A percentile compares a stretch with the other conserved stretches of the same genome.
Conservation (phyloP, 2,113 vertebrate genomes). For the Cyprinodon variegatus region DNA sequence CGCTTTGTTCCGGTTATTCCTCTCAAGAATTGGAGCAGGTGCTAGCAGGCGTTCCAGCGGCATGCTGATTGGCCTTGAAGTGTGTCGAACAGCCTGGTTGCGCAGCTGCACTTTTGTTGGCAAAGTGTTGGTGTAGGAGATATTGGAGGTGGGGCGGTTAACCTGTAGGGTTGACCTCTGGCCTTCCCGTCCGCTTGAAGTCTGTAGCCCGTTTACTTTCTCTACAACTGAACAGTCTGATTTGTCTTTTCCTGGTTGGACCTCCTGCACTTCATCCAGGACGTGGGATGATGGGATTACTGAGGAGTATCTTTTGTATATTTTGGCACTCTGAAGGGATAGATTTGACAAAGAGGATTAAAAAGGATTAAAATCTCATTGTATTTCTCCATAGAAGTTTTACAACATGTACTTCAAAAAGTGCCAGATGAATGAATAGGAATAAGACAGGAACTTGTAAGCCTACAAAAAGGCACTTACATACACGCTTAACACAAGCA, state of each 20-base stretch:
- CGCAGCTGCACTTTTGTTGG: conserved; percentile 80
- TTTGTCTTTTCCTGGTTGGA: conserved; percentile 50
- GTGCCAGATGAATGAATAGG: neutral
- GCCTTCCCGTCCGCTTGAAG: conserved; percentile 46
- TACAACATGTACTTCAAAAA: neutral
- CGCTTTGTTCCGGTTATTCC: conserved; percentile 75
- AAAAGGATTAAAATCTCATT: conserved; percentile 10
- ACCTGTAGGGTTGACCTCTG: conserved; percentile 63
- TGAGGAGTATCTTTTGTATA: conserved; percentile 76
- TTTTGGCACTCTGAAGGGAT: conserved; percentile 69
- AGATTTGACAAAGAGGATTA: conserved; percentile 19
- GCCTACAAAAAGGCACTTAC: neutral
- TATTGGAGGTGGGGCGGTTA: conserved; percentile 70
- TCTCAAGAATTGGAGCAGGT: conserved; percentile 80
- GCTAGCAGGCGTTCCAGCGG: conserved; percentile 85
- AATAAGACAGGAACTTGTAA: neutral
- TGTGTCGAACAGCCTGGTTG: conserved; percentile 73
- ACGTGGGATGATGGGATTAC: conserved; percentile 74
- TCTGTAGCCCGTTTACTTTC: conserved; percentile 67
- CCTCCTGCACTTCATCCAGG: conserved; percentile 69
- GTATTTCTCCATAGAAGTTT: neutral
- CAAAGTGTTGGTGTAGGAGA: conserved; percentile 49
- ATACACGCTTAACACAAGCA: neutral
- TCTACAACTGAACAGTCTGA: conserved; percentile 51
- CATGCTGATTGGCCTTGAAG: conserved; percentile 87